Evolutionary conservation across 37 sponge, comb jelly and placozoan genomes (phyloP), one percentile per base, ranked within the genome.

Genomic region (Axinella damicornis): DNA sequence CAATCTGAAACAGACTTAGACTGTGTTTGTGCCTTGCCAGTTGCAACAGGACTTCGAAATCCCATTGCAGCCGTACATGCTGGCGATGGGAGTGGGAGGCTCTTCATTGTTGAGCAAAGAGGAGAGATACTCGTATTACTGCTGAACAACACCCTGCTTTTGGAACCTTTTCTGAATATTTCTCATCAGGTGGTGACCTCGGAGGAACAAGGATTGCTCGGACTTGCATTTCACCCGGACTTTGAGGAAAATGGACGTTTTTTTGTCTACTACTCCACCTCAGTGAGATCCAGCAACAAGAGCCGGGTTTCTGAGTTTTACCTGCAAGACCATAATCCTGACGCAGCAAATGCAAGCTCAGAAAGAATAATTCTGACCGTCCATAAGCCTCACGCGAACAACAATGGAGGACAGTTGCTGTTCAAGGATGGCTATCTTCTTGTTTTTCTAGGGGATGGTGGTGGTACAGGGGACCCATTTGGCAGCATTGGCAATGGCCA

Each of bases 351-450:
- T 73, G 39, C 40, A 17, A 61, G 65, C 28, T 78, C 78, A 53
- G 95, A 94, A 67, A 52, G 80, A 27, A 71, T 66, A 53, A 65
- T 94, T 9, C 52, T 90, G 76, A 73, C 27, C 4, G 25, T 94
- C 4, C 24, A 35, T 31, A 87, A 94, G 78, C 95, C 95, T 11
- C 19, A 57, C 15, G 30, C 72, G 34, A 94, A 94, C 58, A 91
- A 94, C 81, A 94, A 94, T 79, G 95, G 95, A 57, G 95, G 95
- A 0, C 80, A 90, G 64, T 64, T 94, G 53, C 76, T 90, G 69
- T 94, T 94, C 69, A 73, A 84, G 9, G 69, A 82, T 58, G 88
- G 88, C 31, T 87, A 90, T 38, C 81, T 94, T 24, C 76, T 75
- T 57, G 65, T 94, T 31, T 75, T 79, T 21, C 75, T 90, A 0